Conservation (phyloP, 2,113 vertebrate species). For the Brachyhypopomus gauderio region DNA sequence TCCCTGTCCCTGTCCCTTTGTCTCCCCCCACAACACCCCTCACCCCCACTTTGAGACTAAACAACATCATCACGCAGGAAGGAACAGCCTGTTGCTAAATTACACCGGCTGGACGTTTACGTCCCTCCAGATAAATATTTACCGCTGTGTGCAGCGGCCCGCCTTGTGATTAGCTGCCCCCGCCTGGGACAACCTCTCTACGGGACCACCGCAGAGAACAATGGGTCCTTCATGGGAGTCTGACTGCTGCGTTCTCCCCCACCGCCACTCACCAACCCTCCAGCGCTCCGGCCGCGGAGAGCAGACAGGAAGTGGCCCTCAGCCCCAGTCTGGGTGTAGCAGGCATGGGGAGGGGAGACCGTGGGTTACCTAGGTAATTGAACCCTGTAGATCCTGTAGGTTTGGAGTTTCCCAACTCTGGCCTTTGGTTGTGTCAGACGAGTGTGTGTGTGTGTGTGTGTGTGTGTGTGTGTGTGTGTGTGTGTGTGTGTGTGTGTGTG, state of each 20-base stretch:
- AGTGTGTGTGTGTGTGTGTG: slow-evolving; percentile 9
- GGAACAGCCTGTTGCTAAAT: slow-evolving; percentile 55
- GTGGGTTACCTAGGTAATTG: slow-evolving; percentile 64
- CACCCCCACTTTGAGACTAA: slow-evolving; percentile 49
- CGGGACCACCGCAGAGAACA: slow-evolving; percentile 79
- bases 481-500: slow-evolving; percentile 30
- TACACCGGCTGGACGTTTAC: slow-evolving; percentile 51
- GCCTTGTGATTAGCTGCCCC: slow-evolving; percentile 58
- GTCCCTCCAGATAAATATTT: slow-evolving; percentile 59
- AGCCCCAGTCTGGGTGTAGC: slow-evolving; percentile 34
- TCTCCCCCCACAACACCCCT: not conserved
- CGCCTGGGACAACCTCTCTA: slow-evolving; percentile 53
- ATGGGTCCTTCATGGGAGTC: slow-evolving; percentile 73
- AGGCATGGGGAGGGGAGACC: slow-evolving; percentile 28
- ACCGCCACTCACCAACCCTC: slow-evolving; percentile 12
- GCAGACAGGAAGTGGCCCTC: slow-evolving; percentile 49
- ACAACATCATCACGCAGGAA: slow-evolving; percentile 57
- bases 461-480: slow-evolving; percentile 9
- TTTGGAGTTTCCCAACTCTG: slow-evolving; percentile 59
- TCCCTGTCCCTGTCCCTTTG: not conserved
- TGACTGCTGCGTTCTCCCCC: slow-evolving; percentile 47
- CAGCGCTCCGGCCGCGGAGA: slow-evolving; percentile 33
- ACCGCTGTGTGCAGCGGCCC: slow-evolving; percentile 31
- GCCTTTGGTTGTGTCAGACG: slow-evolving; percentile 54
- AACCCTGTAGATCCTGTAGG: slow-evolving; percentile 48